These are phyloP conservation scores for Megalopta genalis DNA, from an alignment of 1,140 invertebrate species.

Conservation along the genomic window DNA sequence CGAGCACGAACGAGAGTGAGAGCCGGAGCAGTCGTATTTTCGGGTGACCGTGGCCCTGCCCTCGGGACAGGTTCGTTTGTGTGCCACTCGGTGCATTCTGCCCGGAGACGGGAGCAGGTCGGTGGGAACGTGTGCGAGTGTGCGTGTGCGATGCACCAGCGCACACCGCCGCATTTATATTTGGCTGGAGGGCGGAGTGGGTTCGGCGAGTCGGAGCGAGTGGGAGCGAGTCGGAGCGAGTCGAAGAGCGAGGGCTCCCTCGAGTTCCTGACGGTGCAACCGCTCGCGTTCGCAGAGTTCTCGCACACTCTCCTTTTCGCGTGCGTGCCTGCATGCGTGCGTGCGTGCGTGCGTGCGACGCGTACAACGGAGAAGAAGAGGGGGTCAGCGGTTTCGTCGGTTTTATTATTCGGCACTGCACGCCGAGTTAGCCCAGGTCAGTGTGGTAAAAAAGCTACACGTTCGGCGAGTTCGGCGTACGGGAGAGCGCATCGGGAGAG, in stretches of 20 bases:
- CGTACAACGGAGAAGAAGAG: constrained; percentile 35
- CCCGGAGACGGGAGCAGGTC: background rate
- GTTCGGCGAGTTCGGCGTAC: constrained; percentile 54
- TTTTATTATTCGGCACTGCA: constrained; percentile 77
- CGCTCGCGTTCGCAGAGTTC: background rate
- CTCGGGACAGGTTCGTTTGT: constrained; percentile 66
- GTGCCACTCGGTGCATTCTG: constrained; percentile 67
- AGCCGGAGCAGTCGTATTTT: constrained; percentile 70
- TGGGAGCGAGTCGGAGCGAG: too few relatives aligned
- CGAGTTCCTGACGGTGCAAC: background rate
- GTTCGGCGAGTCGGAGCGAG: constrained; percentile 17
- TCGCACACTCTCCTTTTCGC: background rate
- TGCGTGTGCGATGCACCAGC: constrained; percentile 21
- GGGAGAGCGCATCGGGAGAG: background rate
- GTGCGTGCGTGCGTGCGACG: background rate
- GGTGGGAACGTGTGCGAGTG: background rate
- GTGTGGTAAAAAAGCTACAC: constrained; percentile 72
- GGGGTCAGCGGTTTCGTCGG: constrained; percentile 69
- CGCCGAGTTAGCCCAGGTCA: constrained; percentile 78
- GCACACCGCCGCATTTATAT: constrained; percentile 48
- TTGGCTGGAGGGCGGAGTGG: constrained; percentile 51
- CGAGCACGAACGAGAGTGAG: constrained; percentile 45
- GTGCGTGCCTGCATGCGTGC: background rate
- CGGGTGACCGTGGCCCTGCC: constrained; percentile 77
- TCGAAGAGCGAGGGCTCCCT: too few relatives aligned